Conservation (phyloP, 1,140 invertebrate species). For the Rhizoglyphus robini region DNA sequence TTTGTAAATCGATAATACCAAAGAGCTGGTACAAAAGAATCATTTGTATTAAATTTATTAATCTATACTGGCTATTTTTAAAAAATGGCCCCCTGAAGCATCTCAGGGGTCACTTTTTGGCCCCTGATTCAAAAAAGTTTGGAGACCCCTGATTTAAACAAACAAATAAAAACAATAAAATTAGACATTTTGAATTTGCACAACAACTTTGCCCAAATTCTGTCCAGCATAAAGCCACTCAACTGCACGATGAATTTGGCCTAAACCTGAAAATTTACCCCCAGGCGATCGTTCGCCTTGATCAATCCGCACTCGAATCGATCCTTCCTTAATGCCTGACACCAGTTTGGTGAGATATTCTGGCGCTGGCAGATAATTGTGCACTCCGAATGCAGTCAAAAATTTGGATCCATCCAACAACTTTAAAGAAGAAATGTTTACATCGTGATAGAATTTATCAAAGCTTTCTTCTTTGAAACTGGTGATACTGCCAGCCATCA, state of each 20-base stretch:
- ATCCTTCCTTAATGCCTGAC: background rate
- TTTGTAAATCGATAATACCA: no score
- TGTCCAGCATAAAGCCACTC: conserved; percentile 1
- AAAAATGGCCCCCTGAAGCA: no score
- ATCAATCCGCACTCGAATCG: background rate
- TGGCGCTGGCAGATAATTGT: background rate
- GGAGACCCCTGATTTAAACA: no score
- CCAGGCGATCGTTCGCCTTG: background rate
- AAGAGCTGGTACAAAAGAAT: no score
- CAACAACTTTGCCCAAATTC: conserved; percentile 10
- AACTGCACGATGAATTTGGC: background rate
- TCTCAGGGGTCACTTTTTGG: no score
- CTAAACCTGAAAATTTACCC: background rate
- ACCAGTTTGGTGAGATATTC: conserved; percentile 1
- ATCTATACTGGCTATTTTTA: no score
- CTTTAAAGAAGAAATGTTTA: background rate
- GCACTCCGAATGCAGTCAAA: background rate
- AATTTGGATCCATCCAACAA: background rate
- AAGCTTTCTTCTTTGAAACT: conserved; percentile 21
- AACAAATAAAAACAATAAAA: no score
- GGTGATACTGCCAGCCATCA: conserved; percentile 32
- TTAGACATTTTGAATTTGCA: no score
- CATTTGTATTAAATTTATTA: no score
- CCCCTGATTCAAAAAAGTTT: no score
- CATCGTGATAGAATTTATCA: background rate